Conservation (phyloP, 2,113 vertebrate genomes). For the Rhynchomys soricoides region DNA sequence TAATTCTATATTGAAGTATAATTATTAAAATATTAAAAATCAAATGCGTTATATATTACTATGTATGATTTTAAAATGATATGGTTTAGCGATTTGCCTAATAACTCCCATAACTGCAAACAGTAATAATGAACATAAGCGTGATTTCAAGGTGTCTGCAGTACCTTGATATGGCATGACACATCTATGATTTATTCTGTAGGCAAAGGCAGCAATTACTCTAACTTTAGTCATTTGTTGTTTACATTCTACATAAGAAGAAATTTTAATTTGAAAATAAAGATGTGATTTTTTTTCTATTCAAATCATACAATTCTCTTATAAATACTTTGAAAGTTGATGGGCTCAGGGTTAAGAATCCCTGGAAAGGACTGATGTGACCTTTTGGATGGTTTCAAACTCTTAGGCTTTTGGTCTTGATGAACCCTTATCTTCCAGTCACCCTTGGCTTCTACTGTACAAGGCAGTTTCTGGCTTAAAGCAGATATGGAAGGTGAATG, state of each 20-base stretch:
- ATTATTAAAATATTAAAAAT: not conserved
- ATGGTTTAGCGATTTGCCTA: not conserved
- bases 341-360: not conserved
- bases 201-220: not conserved
- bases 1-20: not conserved
- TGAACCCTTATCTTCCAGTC: not conserved
- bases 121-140: not conserved
- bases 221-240: not conserved
- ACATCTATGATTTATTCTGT: not conserved
- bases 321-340: not conserved
- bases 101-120: not conserved
- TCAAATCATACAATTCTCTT: not conserved
- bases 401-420: not conserved
- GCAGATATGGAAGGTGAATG: not conserved
- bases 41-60: not conserved
- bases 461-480: not conserved
- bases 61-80: constrained; percentile 5
- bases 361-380: not conserved
- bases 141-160: not conserved
- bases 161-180: not conserved
- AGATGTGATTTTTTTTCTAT: not conserved
- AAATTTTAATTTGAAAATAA: constrained; percentile 43
- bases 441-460: not conserved
- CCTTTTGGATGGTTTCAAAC: not conserved
- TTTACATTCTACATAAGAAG: constrained; percentile 16